Evolutionary conservation across 2,888 invertebrate genomes (phyloP).

Genomic region (Gymnosoma rotundatum): DNA sequence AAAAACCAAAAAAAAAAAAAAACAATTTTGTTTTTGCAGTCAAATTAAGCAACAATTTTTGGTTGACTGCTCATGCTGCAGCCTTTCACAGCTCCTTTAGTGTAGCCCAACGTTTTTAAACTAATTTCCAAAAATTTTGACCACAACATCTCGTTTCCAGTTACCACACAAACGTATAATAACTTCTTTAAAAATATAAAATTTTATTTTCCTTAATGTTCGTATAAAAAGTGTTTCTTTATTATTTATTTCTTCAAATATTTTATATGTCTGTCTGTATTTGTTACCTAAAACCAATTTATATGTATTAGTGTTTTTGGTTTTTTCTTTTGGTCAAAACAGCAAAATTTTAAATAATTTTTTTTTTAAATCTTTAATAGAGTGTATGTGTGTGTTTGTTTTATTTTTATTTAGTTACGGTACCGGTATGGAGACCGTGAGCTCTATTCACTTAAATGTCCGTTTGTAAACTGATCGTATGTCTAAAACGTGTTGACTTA

Average conservation of each 20-base stretch:
- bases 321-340: constrained; percentile 34
- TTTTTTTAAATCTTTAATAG: constrained; percentile 31
- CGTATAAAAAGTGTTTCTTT: background rate
- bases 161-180: constrained; percentile 55
- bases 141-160: constrained; percentile 79
- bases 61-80: constrained; percentile 74
- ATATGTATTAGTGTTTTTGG: constrained; percentile 26
- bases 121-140: constrained; percentile 81
- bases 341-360: constrained; percentile 9
- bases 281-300: constrained; percentile 49
- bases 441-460: constrained; percentile 70
- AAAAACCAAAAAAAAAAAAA: constrained; percentile 11
- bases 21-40: constrained; percentile 17
- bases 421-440: constrained; percentile 64
- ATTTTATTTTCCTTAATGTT: background rate
- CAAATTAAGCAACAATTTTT: constrained; percentile 23
- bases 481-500: constrained; percentile 71
- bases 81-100: constrained; percentile 74
- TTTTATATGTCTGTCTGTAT: constrained; percentile 7
- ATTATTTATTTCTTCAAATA: background rate
- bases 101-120: constrained; percentile 82
- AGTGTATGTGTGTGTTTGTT: background rate
- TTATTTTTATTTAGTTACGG: constrained; percentile 1
- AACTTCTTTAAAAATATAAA: constrained; percentile 50
- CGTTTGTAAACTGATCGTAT: constrained; percentile 70